Evolutionary conservation across 2,888 invertebrate genomes (phyloP).

Genomic region (Vesta saturnalis): DNA sequence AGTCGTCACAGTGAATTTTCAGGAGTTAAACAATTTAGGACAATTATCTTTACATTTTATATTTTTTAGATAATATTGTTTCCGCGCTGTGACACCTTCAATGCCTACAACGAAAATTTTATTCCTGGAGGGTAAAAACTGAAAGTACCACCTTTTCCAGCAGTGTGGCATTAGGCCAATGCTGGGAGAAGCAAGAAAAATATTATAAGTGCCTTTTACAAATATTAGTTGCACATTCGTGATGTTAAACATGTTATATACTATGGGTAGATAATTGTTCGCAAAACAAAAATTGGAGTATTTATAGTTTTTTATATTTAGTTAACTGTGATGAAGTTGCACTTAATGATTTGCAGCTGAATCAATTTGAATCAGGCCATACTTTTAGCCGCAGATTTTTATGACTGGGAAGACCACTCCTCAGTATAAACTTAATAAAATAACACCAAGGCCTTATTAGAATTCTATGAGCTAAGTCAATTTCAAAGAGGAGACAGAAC

Average conservation of each 20-base stretch:
- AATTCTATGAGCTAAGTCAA: slow-evolving; percentile 25
- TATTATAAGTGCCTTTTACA: slow-evolving; percentile 12
- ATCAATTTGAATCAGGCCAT: slow-evolving; percentile 34
- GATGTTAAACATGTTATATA: slow-evolving; percentile 26
- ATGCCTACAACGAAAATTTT: background rate
- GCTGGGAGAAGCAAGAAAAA: slow-evolving; percentile 21
- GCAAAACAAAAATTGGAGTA: slow-evolving; percentile 12
- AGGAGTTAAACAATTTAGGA: slow-evolving; percentile 21
- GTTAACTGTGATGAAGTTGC: slow-evolving; percentile 31
- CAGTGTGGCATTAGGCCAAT: slow-evolving; percentile 20
- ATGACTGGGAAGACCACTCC: slow-evolving; percentile 26
- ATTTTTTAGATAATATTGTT: slow-evolving; percentile 14
- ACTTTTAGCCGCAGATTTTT: slow-evolving; percentile 35
- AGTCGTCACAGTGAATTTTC: slow-evolving; percentile 19
- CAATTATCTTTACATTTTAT: slow-evolving; percentile 16
- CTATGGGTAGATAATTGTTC: slow-evolving; percentile 35
- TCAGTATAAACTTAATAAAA: slow-evolving; percentile 32
- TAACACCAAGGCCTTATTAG: slow-evolving; percentile 24
- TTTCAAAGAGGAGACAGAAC: slow-evolving; percentile 3
- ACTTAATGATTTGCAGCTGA: slow-evolving; percentile 25
- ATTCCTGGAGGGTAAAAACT: background rate
- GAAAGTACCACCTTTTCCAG: background rate
- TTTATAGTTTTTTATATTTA: slow-evolving; percentile 33
- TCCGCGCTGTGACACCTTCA: slow-evolving; percentile 18
- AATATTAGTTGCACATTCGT: slow-evolving; percentile 19